Conservation (phyloP, 2,113 vertebrate genomes). For the Phrynocephalus versicolor region DNA sequence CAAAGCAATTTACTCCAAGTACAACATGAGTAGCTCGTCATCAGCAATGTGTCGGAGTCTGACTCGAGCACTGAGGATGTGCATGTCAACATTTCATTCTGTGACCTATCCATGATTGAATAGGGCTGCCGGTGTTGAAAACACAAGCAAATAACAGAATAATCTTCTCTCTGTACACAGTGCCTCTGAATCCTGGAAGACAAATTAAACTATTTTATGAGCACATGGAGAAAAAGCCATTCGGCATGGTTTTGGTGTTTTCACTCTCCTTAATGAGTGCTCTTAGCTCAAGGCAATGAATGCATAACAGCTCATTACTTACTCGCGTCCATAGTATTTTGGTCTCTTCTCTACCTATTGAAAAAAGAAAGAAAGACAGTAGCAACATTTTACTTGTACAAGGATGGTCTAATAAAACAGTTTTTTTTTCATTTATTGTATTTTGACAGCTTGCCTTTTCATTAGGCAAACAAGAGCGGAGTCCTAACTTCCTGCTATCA, state of each 20-base stretch:
- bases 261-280: neutral
- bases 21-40: neutral
- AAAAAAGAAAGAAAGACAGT: slow-evolving; percentile 56
- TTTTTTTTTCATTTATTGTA: neutral
- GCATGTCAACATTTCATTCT: neutral
- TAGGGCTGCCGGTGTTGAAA: neutral
- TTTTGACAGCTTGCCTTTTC: neutral
- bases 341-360: slow-evolving; percentile 93
- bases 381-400: slow-evolving; percentile 18
- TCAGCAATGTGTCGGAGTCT: neutral
- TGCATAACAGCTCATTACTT: slow-evolving; percentile 71
- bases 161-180: neutral
- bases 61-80: neutral
- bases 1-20: neutral
- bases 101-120: neutral
- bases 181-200: neutral
- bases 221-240: neutral
- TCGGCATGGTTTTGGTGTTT: neutral
- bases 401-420: too few species aligned
- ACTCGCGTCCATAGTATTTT: slow-evolving; percentile 99
- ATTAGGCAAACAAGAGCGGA: neutral
- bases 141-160: neutral
- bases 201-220: neutral
- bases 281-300: neutral
- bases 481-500: neutral